Evolutionary conservation across 2,888 invertebrate species (phyloP), one percentile per base, ranked within the genome.

Genomic region (Luffia ferchaultella): DNA sequence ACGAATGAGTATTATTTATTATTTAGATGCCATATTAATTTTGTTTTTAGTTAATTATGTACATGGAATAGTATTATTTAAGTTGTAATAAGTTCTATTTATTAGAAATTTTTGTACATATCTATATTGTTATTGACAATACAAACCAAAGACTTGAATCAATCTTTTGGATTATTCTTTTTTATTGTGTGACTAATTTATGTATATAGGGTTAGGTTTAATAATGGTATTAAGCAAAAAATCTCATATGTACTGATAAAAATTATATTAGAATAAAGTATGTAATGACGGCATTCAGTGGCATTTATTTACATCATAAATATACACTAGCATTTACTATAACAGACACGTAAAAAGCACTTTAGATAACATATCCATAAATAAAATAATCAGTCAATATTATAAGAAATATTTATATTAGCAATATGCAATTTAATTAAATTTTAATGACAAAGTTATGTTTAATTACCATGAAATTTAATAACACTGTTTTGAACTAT

Each of bases 1-100:
- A 76, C n/a, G n/a, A 68, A 70, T 67, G 74, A 82, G 78, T 82
- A 83, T 82, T 82, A 80, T 79, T 79, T 82, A 80, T 80, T 49
- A n/a, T 45, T 75, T 77, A 77, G 77, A 76, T 79, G 82, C 82
- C 83, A 83, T 82, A 80, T 73, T n/a, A 71, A 50, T 42, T 30
- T 30, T 30, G 3, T 30, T 30, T 30, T 30, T 30, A 30, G 12
- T 30, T 7, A 7, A 30, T n/a, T n/a, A n/a, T n/a, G n/a, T n/a
- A 70, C 67, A 68, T 61, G 60, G 62, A 67, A 70, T 73, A 64
- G 62, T 70, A 73, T 74, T 76, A 72, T 73, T 73, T 68, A 55
- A 45, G 49, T 49, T 51, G 42, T 48, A 42, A 30, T 42, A 49
- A 45, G 45, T 45, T 16, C 16, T 49, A n/a, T n/a, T n/a, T n/a